Evolutionary conservation across 2,113 vertebrate species (phyloP).

Genomic region (Pycnonotus jocosus): DNA sequence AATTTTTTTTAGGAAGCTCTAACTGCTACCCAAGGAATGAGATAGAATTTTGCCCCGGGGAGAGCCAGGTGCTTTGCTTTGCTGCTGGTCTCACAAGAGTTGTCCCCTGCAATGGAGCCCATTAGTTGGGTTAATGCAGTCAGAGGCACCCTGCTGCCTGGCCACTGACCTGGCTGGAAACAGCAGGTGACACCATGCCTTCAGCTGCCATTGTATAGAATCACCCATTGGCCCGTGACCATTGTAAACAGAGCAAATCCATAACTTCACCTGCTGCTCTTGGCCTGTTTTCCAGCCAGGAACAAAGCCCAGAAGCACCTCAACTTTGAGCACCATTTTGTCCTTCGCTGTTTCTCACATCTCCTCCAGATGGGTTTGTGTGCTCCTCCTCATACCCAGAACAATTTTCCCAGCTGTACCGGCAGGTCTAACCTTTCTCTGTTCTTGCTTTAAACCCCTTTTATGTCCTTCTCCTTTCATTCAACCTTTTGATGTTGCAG

Average conservation of each 20-base stretch:
- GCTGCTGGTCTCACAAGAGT: not conserved
- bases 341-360: not conserved
- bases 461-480: not conserved
- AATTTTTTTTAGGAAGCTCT: not conserved
- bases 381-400: not conserved
- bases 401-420: not conserved
- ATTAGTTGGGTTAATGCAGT: not conserved
- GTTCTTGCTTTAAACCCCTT: not conserved
- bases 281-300: not conserved
- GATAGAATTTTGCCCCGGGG: not conserved
- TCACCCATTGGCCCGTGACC: not conserved
- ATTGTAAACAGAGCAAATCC: not conserved
- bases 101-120: not conserved
- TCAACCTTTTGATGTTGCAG: not conserved
- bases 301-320: not conserved
- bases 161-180: slow-evolving; percentile 9
- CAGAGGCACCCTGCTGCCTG: slow-evolving; percentile 48
- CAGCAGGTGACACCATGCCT: not conserved
- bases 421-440: not conserved
- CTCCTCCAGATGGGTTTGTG: not conserved
- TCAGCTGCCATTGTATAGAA: not conserved
- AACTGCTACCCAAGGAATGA: not conserved
- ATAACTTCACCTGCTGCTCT: not conserved
- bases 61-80: not conserved
- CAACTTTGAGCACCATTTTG: not conserved